phyloP scores from a whole-genome alignment of 1,140 invertebrate species.

The Platorchestia sp. region DNA sequence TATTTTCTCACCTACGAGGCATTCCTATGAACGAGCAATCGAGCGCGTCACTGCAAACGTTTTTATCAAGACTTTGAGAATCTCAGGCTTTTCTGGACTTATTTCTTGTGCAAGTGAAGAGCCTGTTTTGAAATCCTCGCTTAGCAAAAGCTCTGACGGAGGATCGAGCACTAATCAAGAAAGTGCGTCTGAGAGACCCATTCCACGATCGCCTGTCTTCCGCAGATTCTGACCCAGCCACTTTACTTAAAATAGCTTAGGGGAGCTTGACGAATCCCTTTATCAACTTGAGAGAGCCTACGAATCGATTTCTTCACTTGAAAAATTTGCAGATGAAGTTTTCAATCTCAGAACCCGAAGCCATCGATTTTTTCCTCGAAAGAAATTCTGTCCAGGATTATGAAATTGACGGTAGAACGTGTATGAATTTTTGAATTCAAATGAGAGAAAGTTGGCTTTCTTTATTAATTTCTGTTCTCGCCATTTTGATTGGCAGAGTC shows the following conservation, averaged over 20 bases:
- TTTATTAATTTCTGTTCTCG: too few relatives aligned
- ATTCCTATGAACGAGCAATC: neutral
- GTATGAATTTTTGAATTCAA: too few relatives aligned
- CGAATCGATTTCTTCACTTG: constrained; percentile 14
- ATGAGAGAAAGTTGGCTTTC: too few relatives aligned
- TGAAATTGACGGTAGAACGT: neutral
- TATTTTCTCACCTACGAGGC: neutral
- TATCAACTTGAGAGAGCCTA: constrained; percentile 14
- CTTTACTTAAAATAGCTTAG: constrained; percentile 42
- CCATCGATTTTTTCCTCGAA: neutral
- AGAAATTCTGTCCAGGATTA: neutral
- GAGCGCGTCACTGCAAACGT: neutral
- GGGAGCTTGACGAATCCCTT: neutral
- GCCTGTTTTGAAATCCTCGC: neutral
- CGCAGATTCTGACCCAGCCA: constrained; percentile 12
- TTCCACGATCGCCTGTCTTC: constrained; percentile 17
- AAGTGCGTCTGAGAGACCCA: neutral
- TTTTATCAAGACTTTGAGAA: neutral
- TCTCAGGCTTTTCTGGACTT: neutral
- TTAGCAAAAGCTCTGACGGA: neutral
- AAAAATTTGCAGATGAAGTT: neutral
- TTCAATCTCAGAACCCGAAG: neutral
- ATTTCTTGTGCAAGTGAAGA: neutral
- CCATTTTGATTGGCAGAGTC: too few relatives aligned
- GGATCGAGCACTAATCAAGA: constrained; percentile 19